Conservation (phyloP, 64 coral and sea anemone species). For the Montipora sp. region DNA sequence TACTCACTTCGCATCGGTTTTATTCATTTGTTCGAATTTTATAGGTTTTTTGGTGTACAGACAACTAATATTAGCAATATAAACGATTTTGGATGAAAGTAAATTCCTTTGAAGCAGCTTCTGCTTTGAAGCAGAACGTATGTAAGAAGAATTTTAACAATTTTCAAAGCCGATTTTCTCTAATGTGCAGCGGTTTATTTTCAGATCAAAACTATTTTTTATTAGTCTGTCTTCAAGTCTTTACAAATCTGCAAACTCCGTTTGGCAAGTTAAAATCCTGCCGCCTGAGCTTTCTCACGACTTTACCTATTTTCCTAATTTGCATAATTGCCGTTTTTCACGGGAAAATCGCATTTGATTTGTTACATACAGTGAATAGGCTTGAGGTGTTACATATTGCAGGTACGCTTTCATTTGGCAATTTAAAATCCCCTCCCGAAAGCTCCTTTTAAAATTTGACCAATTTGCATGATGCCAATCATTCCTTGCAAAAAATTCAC, state of each 20-base stretch:
- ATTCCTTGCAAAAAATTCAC: no score
- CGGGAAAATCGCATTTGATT: no score
- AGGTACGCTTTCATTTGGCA: no score
- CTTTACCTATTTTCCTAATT: no score
- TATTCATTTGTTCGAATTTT: not conserved
- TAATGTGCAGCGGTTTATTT: not conserved
- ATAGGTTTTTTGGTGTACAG: not conserved
- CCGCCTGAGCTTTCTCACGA: not conserved
- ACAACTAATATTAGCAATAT: not conserved
- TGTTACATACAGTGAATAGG: no score
- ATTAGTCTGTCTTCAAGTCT: not conserved
- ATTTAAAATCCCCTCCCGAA: no score
- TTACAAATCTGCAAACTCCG: not conserved
- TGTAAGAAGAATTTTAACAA: not conserved
- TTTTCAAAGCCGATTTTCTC: slow-evolving; percentile 9
- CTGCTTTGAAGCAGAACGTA: no score
- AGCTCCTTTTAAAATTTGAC: no score
- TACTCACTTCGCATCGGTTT: not conserved
- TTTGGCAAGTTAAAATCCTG: not conserved
- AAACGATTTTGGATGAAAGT: not conserved
- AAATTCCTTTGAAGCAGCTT: not conserved
- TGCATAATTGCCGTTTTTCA: no score
- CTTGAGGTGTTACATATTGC: no score
- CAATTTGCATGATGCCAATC: no score
- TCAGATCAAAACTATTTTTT: not conserved